A percentile compares a stretch with the other conserved stretches of the same genome.
Evolutionary conservation across 1,140 invertebrate species (phyloP).

Genomic region (Pseudomyrmex pallidus): DNA sequence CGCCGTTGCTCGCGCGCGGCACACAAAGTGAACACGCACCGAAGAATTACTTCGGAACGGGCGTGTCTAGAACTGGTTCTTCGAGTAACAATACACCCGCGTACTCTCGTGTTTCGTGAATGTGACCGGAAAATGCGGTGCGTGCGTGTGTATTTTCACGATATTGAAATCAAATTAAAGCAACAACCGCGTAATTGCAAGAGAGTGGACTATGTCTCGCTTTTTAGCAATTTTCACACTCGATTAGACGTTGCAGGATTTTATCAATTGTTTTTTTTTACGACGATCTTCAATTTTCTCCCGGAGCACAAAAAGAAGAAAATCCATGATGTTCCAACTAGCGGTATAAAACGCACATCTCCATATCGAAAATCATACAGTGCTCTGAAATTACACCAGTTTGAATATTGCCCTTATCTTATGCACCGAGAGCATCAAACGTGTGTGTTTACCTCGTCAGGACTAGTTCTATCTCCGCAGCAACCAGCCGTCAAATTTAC

Average conservation of each 20-base stretch:
- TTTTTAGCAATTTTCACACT: neutral
- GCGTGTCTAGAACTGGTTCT: constrained; percentile 72
- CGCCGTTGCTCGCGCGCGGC: no score
- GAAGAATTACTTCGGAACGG: constrained; percentile 68
- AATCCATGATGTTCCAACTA: neutral
- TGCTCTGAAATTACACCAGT: no score
- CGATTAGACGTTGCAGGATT: neutral
- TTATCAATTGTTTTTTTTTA: neutral
- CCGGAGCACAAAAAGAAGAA: no score
- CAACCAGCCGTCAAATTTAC: constrained; percentile 62
- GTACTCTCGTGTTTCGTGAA: neutral
- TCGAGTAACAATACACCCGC: constrained; percentile 33
- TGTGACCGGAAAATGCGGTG: neutral
- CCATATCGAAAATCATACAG: neutral
- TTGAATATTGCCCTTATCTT: neutral
- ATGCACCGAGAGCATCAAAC: constrained; percentile 15
- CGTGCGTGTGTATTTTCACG: neutral
- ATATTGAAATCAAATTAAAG: no score
- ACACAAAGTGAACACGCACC: constrained; percentile 19
- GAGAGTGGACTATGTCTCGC: no score
- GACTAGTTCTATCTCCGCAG: constrained; percentile 26
- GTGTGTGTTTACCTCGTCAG: constrained; percentile 23
- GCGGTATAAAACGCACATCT: no score
- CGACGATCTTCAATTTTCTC: neutral
- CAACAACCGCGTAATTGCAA: no score